Evolutionary conservation across 92 coral and sea anemone species (phyloP), one percentile per base, ranked within the genome.

Genomic region (Palythoa heliodiscus): DNA sequence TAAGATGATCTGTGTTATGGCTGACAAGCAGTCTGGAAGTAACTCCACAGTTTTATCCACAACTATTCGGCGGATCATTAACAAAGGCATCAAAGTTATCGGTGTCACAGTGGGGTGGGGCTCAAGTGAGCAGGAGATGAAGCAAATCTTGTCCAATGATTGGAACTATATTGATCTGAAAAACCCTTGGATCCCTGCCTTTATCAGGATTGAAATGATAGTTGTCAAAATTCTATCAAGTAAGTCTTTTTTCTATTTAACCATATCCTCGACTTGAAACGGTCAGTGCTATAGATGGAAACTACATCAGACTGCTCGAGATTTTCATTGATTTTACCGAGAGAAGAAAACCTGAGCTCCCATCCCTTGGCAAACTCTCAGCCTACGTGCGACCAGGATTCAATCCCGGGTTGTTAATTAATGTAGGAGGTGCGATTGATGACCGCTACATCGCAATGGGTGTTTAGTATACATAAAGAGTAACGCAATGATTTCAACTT

Each of bases 1-100:
- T 22, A 76, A 55, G 67, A 76, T 76, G 25, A 29, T 76, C 17
- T 76, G 82, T 29, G 82, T 57, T 68, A 76, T 76, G 82, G 68
- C 82, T 24, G 82, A 76, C 82, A 76, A 35, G 55, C 25, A 29
- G 14, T 76, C 82, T 9, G 24, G 67, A 12, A 76, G 69, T 35
- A 76, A 25, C 82, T 15, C 69, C 50, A 29, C 69, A 9, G 67
- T 35, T 60, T 57, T 76, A 38, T 11, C 82, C 8, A 37, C 82
- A 52, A 76, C 82, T 35, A 37, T 66, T 12, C 82, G 54, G 52
- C 68, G 48, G 53, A 55, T 76, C 69, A 29, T 76, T 35, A 29
- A 55, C 15, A 54, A 60, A 8, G 82, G 82, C 25, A 76, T 76
- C 50, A 76, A 35, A 16, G 53, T 76, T 13, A 76, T 76, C 11